phyloP scores from a whole-genome alignment of 2,797 vertebrate genomes.

The Tragopan temminckii region DNA sequence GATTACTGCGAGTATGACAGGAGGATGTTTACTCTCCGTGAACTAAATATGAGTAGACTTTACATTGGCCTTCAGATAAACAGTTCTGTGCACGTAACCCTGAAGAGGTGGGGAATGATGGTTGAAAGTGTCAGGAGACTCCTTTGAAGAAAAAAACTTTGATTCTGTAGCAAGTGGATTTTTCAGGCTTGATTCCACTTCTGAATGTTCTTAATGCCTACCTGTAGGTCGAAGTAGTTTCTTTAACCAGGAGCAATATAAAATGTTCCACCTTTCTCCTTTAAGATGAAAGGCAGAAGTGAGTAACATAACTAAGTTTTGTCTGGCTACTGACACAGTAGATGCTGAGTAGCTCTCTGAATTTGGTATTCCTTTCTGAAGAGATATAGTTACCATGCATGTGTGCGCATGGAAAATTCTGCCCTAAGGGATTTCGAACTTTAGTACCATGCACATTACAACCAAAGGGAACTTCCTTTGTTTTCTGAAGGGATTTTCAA shows the following conservation, averaged over 20 bases:
- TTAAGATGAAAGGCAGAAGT: not conserved
- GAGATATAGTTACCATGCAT: not conserved
- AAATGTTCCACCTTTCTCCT: not conserved
- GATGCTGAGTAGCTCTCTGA: not conserved
- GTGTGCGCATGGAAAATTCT: not conserved
- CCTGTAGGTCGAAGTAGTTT: not conserved
- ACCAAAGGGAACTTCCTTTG: not conserved
- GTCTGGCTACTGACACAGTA: not conserved
- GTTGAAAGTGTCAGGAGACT: not conserved
- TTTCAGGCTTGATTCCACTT: not conserved
- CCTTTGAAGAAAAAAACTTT: not conserved
- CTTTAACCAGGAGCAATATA: not conserved
- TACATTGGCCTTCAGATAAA: not conserved
- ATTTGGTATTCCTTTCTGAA: not conserved
- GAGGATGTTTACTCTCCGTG: not conserved
- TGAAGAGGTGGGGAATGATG: not conserved
- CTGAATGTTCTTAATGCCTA: not conserved
- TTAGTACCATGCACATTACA: not conserved
- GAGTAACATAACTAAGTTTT: not conserved
- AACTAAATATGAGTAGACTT: not conserved
- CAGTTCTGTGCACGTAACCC: not conserved
- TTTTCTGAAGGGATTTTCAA: not conserved
- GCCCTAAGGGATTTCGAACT: not conserved
- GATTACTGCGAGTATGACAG: not conserved
- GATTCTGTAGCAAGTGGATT: not conserved